phyloP scores from a whole-genome alignment of 2,888 invertebrate species.

The Drepana falcataria region DNA sequence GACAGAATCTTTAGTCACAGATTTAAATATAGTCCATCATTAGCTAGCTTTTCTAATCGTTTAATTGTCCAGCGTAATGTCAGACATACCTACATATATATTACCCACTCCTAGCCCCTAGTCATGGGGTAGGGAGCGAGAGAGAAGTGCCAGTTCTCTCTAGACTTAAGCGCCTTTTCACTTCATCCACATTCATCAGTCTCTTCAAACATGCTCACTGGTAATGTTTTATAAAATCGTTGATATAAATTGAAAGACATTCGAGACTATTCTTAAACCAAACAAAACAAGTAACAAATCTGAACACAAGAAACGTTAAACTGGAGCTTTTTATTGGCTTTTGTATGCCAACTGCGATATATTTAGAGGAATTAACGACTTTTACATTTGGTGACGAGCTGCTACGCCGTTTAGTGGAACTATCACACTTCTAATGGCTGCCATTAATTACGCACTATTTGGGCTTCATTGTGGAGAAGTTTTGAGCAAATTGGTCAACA shows the following conservation, averaged over 20 bases:
- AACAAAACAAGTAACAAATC: constrained; percentile 5
- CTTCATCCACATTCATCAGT: no score
- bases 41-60: no score
- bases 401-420: neutral
- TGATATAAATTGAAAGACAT: neutral
- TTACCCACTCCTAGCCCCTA: no score
- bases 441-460: neutral
- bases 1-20: no score
- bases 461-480: neutral
- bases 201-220: no score
- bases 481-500: neutral
- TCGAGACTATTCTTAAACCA: neutral
- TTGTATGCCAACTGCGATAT: constrained; percentile 7
- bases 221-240: neutral
- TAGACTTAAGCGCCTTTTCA: no score
- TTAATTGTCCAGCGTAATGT: no score
- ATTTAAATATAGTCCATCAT: no score
- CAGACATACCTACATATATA: no score
- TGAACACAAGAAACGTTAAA: constrained; percentile 4
- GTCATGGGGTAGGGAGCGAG: no score
- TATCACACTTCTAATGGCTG: neutral
- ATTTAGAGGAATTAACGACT: constrained; percentile 15
- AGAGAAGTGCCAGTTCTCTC: no score
- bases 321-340: neutral
- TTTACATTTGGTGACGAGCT: constrained; percentile 7